phyloP scores from a whole-genome alignment of 2,113 vertebrate genomes.

The Ameiurus melas region DNA sequence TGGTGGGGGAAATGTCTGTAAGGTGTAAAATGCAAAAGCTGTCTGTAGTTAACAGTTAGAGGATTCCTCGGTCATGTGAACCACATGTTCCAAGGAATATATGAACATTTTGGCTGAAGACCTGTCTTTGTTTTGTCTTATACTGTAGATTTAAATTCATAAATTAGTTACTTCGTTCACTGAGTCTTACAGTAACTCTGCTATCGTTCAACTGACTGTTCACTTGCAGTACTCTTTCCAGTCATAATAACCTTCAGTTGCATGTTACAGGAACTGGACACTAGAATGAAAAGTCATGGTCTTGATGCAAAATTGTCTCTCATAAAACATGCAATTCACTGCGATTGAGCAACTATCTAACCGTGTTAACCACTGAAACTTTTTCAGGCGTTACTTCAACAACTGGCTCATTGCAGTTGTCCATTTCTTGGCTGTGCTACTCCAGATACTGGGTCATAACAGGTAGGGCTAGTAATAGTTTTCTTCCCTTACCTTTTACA shows the following conservation, averaged over 20 bases:
- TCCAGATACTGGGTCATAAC: not conserved
- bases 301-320: conserved; percentile 8
- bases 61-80: not conserved
- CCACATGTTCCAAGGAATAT: not conserved
- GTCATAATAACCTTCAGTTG: not conserved
- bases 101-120: not conserved
- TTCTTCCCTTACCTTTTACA: not conserved
- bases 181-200: not conserved
- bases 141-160: not conserved
- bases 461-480: conserved; percentile 8
- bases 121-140: not conserved
- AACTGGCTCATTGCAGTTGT: not conserved
- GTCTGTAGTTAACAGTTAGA: not conserved
- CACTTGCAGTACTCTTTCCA: not conserved
- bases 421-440: not conserved
- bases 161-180: not conserved
- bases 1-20: not conserved
- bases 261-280: not conserved
- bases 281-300: not conserved
- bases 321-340: conserved; percentile 6
- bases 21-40: not conserved
- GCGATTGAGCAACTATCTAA: conserved; percentile 26
- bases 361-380: conserved; percentile 28
- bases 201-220: not conserved
- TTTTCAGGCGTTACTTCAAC: not conserved